Conservation (phyloP, 2,113 vertebrate genomes). For the Boulengeromyrus knoepffleri region DNA sequence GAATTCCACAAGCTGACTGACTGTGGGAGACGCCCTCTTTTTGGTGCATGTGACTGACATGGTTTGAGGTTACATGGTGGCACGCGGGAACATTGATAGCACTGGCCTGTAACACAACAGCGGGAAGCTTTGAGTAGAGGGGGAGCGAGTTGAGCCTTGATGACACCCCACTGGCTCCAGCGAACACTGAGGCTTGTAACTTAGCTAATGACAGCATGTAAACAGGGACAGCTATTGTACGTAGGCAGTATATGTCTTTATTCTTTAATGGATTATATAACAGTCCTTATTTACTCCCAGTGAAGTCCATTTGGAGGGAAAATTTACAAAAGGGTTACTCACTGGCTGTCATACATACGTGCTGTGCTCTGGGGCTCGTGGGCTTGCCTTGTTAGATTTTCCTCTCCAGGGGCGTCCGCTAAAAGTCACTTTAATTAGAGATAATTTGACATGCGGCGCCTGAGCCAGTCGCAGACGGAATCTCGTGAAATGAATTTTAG, state of each 20-base stretch:
- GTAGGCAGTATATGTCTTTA: conserved; percentile 51
- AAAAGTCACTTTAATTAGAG: background rate
- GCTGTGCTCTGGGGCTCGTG: conserved; percentile 27
- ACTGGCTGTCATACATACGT: conserved; percentile 41
- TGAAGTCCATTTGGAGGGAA: conserved; percentile 53
- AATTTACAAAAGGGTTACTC: conserved; percentile 56
- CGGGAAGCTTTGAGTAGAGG: background rate
- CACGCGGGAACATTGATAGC: background rate
- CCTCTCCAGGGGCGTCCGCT: background rate
- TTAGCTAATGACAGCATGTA: conserved; percentile 25
- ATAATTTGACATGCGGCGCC: conserved; percentile 2
- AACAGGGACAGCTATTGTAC: conserved; percentile 36
- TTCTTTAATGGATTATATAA: conserved; percentile 63
- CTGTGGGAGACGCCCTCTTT: background rate
- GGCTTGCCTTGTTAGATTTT: background rate
- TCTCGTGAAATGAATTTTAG: background rate
- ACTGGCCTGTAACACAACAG: background rate
- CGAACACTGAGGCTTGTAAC: background rate
- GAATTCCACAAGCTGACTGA: background rate
- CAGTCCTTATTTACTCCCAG: conserved; percentile 55
- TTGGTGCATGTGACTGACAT: background rate
- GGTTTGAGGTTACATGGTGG: background rate
- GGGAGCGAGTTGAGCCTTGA: background rate
- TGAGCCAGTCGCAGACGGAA: background rate
- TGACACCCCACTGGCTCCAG: background rate